A percentile compares a stretch with the other conserved stretches of the same genome.
Conservation (phyloP, 37 sponge, comb jelly and placozoan species). For the Halichondria panicea region DNA sequence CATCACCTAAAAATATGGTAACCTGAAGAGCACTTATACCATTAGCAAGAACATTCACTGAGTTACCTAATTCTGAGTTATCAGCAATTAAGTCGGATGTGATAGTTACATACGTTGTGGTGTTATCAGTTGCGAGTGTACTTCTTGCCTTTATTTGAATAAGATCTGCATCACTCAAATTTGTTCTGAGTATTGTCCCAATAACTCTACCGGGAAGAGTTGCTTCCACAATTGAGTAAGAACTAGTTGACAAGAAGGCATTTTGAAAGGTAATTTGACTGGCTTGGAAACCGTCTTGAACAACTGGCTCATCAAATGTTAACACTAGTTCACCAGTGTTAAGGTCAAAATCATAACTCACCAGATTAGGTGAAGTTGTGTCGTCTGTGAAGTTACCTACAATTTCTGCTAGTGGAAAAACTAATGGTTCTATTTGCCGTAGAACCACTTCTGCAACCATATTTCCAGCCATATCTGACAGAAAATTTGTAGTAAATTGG, state of each 20-base stretch:
- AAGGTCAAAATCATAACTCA: constrained; percentile 62
- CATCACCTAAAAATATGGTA: constrained; percentile 45
- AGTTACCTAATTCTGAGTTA: constrained; percentile 59
- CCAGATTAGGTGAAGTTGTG: constrained; percentile 54
- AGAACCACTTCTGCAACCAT: constrained; percentile 17
- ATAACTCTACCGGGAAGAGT: neutral
- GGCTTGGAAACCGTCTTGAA: constrained; percentile 41
- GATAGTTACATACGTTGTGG: constrained; percentile 67
- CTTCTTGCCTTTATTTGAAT: constrained; percentile 61
- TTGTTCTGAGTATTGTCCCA: constrained; percentile 22
- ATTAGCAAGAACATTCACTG: constrained; percentile 11
- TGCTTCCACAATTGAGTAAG: constrained; percentile 31
- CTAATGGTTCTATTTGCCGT: neutral
- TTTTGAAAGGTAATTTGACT: constrained; percentile 36
- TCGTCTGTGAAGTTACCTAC: constrained; percentile 54
- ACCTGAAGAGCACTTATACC: constrained; percentile 29
- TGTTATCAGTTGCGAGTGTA: constrained; percentile 50
- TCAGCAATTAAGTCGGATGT: constrained; percentile 59
- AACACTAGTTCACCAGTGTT: constrained; percentile 60
- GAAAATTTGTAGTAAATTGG: constrained; percentile 44
- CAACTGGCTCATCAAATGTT: constrained; percentile 84
- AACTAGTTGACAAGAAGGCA: neutral
- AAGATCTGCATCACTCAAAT: constrained; percentile 39
- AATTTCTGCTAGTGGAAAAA: neutral
- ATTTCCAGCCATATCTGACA: constrained; percentile 85